phyloP scores from a whole-genome alignment of 2,888 invertebrate species.

The Phytoseiulus persimilis region DNA sequence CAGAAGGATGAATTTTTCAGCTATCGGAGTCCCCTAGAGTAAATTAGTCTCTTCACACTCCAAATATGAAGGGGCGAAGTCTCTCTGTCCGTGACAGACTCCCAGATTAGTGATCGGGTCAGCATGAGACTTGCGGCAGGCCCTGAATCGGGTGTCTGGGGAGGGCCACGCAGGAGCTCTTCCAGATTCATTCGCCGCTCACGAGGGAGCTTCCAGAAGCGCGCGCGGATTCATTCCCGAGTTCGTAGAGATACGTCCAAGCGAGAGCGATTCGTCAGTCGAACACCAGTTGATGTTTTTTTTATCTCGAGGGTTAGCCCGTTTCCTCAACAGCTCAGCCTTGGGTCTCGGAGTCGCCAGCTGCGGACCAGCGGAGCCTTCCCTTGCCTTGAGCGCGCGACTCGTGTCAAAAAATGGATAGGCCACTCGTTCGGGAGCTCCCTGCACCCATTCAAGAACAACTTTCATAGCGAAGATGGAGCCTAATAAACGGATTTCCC shows the following conservation, averaged over 20 bases:
- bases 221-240: background rate
- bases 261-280: background rate
- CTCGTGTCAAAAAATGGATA: background rate
- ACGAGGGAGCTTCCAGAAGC: no score
- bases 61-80: no score
- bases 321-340: background rate
- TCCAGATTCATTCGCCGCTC: no score
- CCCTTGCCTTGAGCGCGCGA: background rate
- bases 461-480: background rate
- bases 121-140: no score
- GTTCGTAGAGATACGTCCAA: no score
- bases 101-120: no score
- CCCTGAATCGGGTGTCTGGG: no score
- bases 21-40: no score
- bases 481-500: background rate
- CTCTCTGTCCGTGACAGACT: no score
- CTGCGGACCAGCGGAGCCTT: background rate
- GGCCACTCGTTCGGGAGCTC: background rate
- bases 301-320: background rate
- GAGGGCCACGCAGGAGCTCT: no score
- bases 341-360: background rate
- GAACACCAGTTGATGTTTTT: background rate
- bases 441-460: background rate
- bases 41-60: no score
- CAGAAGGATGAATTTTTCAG: no score